A percentile compares a stretch with the other conserved stretches of the same genome.
These are phyloP conservation scores for Tragelaphus strepsiceros DNA, from an alignment of 2,113 vertebrate species.

Conservation along the genomic window DNA sequence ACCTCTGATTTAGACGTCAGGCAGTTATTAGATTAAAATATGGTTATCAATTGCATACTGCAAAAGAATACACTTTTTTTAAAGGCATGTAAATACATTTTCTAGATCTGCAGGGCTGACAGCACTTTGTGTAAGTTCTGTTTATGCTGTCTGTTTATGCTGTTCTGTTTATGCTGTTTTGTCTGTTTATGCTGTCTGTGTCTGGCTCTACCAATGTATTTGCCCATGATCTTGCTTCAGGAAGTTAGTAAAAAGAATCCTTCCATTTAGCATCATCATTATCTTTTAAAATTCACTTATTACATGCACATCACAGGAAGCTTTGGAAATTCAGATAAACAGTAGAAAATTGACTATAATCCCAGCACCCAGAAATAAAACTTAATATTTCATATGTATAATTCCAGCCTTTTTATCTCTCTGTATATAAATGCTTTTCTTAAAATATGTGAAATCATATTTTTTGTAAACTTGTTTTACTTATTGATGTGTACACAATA, in stretches of 20 bases:
- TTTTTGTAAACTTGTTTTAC: conserved; percentile 11
- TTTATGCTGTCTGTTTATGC: background rate
- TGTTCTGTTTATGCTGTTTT: background rate
- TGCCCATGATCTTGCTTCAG: background rate
- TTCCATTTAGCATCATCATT: background rate
- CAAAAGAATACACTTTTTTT: background rate
- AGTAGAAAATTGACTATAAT: background rate
- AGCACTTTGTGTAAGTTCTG: background rate
- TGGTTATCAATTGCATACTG: background rate
- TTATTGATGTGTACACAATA: background rate
- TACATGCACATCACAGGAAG: background rate
- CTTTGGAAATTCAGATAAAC: background rate
- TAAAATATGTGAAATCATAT: background rate
- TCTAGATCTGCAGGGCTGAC: background rate
- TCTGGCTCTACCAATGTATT: background rate
- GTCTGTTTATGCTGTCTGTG: background rate
- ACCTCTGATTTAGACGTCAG: background rate
- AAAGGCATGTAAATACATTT: background rate
- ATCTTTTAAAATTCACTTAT: background rate
- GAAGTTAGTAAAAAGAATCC: background rate
- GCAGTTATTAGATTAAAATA: background rate
- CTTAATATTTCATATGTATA: background rate
- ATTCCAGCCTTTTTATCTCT: background rate
- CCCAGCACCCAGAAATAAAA: background rate
- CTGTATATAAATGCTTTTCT: background rate